Evolutionary conservation across 2,888 invertebrate species (phyloP).

Genomic region (Adela reaumurella): DNA sequence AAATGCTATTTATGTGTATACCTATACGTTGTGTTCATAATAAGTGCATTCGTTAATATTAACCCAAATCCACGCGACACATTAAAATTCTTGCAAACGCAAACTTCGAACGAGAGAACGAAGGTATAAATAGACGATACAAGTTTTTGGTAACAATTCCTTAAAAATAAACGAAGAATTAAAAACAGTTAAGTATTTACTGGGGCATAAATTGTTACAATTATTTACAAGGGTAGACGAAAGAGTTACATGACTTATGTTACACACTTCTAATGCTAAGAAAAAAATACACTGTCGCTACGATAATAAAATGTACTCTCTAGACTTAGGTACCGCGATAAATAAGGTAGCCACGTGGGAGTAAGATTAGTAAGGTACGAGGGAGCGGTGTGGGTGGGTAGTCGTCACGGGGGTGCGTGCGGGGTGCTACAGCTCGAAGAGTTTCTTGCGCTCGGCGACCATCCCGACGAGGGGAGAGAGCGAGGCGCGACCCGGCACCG

Average conservation of each 20-base stretch:
- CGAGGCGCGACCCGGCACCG: conserved; percentile 33
- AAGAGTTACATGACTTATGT: background rate
- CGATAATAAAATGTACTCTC: background rate
- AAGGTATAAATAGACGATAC: conserved; percentile 33
- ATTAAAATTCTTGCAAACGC: background rate
- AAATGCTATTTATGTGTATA: background rate
- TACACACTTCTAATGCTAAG: background rate
- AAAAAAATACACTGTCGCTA: background rate
- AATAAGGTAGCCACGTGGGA: background rate
- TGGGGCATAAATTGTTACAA: conserved; percentile 21
- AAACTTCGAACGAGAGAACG: conserved; percentile 1
- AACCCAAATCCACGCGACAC: conserved; percentile 2
- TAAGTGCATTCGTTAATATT: conserved; percentile 1
- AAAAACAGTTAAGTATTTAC: conserved; percentile 6
- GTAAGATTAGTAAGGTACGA: background rate
- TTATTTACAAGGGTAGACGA: background rate
- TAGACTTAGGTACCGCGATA: background rate
- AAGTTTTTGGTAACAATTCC: conserved; percentile 55
- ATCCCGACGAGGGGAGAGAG: conserved; percentile 62
- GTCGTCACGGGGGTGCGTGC: background rate
- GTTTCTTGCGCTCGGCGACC: conserved; percentile 70
- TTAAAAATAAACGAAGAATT: conserved; percentile 25
- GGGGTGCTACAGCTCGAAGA: conserved; percentile 53
- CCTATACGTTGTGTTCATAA: background rate
- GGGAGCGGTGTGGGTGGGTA: background rate